Conservation (phyloP, 2,113 vertebrate species). For the Pithys albifrons region DNA sequence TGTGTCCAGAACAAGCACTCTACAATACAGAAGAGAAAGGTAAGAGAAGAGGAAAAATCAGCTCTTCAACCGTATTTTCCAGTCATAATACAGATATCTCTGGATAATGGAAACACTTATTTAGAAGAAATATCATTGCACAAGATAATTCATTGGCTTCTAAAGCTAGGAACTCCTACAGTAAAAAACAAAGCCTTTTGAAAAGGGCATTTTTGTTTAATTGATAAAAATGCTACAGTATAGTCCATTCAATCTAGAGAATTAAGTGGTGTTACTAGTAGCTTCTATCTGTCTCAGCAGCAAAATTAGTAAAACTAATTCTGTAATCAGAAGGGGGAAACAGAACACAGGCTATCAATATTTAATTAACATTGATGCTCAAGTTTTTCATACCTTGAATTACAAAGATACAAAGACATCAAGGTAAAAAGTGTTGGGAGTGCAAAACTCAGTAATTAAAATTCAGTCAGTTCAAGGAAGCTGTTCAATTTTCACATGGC, state of each 20-base stretch:
- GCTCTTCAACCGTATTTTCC: neutral
- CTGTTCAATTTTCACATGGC: neutral
- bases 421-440: neutral
- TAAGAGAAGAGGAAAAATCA: neutral
- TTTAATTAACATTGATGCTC: neutral
- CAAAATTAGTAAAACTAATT: neutral
- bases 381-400: neutral
- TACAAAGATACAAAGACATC: neutral
- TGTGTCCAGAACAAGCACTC: constrained; percentile 71
- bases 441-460: neutral
- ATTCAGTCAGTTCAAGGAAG: neutral
- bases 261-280: neutral
- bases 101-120: neutral
- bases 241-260: neutral
- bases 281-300: neutral
- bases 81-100: neutral
- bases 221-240: neutral
- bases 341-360: neutral
- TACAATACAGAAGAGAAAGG: constrained; percentile 30
- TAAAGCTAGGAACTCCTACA: neutral
- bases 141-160: neutral
- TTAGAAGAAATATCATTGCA: neutral
- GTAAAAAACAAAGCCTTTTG: neutral
- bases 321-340: neutral
- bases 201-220: neutral